Evolutionary conservation across 2,113 vertebrate genomes (phyloP), one percentile per base, ranked within the genome.

Genomic region (Albula glossodonta): DNA sequence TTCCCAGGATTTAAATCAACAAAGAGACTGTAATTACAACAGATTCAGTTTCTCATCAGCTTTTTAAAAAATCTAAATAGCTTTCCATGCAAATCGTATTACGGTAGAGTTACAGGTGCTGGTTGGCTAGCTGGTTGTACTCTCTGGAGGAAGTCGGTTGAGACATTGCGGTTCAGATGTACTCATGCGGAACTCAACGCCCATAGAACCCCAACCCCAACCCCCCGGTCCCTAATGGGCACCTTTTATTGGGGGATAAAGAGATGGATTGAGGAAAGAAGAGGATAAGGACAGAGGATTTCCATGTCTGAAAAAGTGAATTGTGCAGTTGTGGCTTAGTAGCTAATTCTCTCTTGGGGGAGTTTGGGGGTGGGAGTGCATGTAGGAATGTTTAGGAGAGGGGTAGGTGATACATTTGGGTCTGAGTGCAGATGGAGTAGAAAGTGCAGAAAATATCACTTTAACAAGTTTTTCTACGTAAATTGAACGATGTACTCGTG

Each of bases 251-350:
- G 25, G 60, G 60, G 81, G 31, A 41, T 41, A 41, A 41, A 41
- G 31, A 41, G 31, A 41, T 41, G 31, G 31, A 41, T 41, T 41
- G 1, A 41, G 31, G 31, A 41, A 41, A 41, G 31, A n/a, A 31
- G 10, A 25, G 22, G 81, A 82, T 56, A 82, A 82, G 19, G 22
- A 82, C n/a, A 12, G n/a, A 56, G 81, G 51, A 57, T 82, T 82
- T 82, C 19, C 48, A 50, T 80, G 79, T 80, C 79, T 80, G 79
- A 80, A 50, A 77, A 80, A 8, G 48, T 80, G 79, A 50, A 49
- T 80, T 51, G 19, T 6, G 50, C 15, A 51, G 51, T 51, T 51
- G 79, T 80, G 79, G 19, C 48, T 80, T 80, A 51, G 79, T 8
- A 80, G 79, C 79, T 80, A 80, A 49, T 50, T 9, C 19, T 80